These are phyloP conservation scores for Cyanocitta stelleri DNA, from an alignment of 2,113 vertebrate genomes.

Conservation along the genomic window DNA sequence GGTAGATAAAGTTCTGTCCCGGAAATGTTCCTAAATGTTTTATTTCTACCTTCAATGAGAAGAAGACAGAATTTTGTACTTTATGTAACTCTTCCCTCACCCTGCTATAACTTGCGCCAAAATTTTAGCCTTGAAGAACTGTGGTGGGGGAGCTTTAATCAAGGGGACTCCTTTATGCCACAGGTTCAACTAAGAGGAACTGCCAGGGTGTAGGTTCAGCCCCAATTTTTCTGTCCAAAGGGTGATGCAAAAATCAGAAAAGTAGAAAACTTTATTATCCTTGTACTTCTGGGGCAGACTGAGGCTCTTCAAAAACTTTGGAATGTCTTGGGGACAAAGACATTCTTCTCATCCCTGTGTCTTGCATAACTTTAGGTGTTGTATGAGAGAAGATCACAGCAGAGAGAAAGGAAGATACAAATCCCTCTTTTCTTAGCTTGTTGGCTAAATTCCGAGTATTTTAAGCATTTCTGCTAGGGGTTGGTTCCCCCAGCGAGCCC, in stretches of 20 bases:
- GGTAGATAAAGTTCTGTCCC: background rate
- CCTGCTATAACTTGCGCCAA: background rate
- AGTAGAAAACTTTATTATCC: background rate
- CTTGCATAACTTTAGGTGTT: background rate
- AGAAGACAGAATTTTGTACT: background rate
- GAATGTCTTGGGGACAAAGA: background rate
- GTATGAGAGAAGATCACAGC: background rate
- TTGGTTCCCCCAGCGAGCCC: background rate
- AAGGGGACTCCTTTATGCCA: background rate
- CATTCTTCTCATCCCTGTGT: background rate
- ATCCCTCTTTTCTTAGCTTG: background rate
- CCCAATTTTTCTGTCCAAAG: background rate
- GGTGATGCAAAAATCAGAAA: background rate
- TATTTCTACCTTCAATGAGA: background rate
- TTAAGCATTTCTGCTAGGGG: background rate
- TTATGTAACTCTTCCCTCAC: background rate
- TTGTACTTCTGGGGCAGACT: background rate
- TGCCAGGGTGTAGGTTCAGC: background rate
- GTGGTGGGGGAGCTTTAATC: background rate
- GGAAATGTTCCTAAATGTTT: background rate
- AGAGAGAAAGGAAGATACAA: background rate
- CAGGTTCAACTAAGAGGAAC: background rate
- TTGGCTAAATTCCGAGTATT: background rate
- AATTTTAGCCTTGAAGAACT: background rate
- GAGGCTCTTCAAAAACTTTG: background rate